Evolutionary conservation across 2,888 invertebrate species (phyloP), one percentile per base, ranked within the genome.

Genomic region (Zootermopsis nevadensis): DNA sequence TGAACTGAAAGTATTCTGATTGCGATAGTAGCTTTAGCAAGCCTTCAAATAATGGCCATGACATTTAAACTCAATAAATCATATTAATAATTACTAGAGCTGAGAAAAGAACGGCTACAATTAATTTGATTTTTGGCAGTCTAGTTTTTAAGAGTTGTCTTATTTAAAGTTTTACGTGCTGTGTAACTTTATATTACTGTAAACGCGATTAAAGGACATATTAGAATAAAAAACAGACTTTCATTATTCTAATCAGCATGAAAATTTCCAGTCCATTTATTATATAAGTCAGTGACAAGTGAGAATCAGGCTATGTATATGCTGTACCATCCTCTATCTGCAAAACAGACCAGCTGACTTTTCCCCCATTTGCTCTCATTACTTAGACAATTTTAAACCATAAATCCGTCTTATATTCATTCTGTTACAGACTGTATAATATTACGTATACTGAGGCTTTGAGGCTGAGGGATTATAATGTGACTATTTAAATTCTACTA

Each of bases 211-310:
- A 74, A 69, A 74, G 74, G 74, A 42, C 35, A 74, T 10, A n/a
- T 74, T 42, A 15, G 38, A 38, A 38, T 60, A 22, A 74, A 74
- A 38, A 38, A 42, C 7, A 42, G 19, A 22, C 35, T 42, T 38
- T 74, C 42, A 38, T 74, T 74, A 74, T 8, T n/a, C 38, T n/a
- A 10, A 74, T 74, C 74, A 38, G 74, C 69, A 74, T 1, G 74
- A n/a, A 35, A 38, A 24, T 74, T 38, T 74, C 38, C 38, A 24
- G n/a, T 33, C 30, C 72, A 72, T 74, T 38, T 74, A 74, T 74
- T 74, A 74, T 42, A 74, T 74, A 74, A 74, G 74, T 42, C n/a
- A 42, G 33, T 7, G 74, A 74, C 74, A 74, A 74, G 74, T 19
- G 42, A 74, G 74, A n/a, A 74, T 74, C 74, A 42, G 33, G n/a